Conservation (phyloP, 2,888 invertebrate genomes). For the Chouioia cunea region DNA sequence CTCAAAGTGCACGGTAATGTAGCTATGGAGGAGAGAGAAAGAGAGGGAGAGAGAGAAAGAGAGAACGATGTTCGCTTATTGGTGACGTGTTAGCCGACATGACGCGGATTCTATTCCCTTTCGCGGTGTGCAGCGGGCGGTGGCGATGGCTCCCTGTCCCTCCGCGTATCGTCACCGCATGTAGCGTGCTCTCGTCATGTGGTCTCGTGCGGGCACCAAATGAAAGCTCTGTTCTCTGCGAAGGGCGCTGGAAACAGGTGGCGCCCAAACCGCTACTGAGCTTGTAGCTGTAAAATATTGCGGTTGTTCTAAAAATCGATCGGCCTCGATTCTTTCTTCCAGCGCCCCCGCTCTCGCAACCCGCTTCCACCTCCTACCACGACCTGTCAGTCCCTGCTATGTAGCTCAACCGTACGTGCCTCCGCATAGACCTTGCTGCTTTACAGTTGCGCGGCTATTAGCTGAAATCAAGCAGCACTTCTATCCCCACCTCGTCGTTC, state of each 20-base stretch:
- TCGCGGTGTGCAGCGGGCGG: no score
- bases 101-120: conserved; percentile 52
- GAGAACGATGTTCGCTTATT: conserved; percentile 68
- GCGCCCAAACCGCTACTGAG: conserved; percentile 62
- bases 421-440: conserved; percentile 46
- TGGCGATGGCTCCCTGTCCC: no score
- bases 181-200: neutral
- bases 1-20: no score
- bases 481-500: conserved; percentile 12
- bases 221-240: conserved; percentile 50
- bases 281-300: conserved; percentile 67
- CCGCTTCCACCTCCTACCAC: neutral
- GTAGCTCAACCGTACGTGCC: conserved; percentile 40
- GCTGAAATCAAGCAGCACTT: conserved; percentile 34
- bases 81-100: conserved; percentile 68
- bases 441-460: conserved; percentile 25
- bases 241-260: conserved; percentile 62
- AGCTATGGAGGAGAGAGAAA: neutral
- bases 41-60: neutral
- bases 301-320: conserved; percentile 67
- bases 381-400: neutral
- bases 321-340: conserved; percentile 54
- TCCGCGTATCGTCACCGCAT: conserved; percentile 51
- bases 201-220: conserved; percentile 50
- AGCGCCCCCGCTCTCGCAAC: conserved; percentile 29